phyloP scores from a whole-genome alignment of 1,140 invertebrate species.

The Bombus confusus region DNA sequence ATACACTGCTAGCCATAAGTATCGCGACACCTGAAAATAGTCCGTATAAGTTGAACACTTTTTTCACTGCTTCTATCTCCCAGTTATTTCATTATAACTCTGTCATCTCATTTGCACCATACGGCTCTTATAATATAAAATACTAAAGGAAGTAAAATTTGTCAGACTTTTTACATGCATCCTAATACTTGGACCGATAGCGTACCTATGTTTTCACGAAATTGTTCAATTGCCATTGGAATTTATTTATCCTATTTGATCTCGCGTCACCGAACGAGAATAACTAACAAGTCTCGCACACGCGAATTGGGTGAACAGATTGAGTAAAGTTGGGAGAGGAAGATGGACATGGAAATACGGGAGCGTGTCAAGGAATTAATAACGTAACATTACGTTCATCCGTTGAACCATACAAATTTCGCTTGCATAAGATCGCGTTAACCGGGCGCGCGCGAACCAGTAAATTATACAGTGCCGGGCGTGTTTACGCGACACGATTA shows the following conservation, averaged over 20 bases:
- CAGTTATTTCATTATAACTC: no score
- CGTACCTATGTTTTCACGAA: neutral
- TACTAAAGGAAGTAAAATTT: neutral
- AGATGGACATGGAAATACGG: neutral
- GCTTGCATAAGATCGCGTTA: conserved; percentile 52
- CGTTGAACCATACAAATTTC: conserved; percentile 18
- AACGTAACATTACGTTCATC: conserved; percentile 16
- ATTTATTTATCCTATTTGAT: neutral
- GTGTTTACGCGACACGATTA: conserved; percentile 60
- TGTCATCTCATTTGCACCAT: no score
- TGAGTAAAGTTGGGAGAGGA: neutral
- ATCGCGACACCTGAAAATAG: neutral
- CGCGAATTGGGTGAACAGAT: neutral
- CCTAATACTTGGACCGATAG: neutral
- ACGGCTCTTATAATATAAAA: no score
- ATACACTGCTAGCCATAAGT: neutral
- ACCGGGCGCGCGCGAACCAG: conserved; percentile 4
- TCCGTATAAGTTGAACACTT: no score
- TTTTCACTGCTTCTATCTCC: no score
- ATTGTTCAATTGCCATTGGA: neutral
- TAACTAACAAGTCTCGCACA: neutral
- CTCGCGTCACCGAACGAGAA: neutral
- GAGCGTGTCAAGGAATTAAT: conserved; percentile 31
- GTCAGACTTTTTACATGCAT: neutral
- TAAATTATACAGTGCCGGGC: conserved; percentile 56